Base-by-base conservation (phyloP, 2,797 vertebrate genomes). In the Melanotaenia nigrans region DNA sequence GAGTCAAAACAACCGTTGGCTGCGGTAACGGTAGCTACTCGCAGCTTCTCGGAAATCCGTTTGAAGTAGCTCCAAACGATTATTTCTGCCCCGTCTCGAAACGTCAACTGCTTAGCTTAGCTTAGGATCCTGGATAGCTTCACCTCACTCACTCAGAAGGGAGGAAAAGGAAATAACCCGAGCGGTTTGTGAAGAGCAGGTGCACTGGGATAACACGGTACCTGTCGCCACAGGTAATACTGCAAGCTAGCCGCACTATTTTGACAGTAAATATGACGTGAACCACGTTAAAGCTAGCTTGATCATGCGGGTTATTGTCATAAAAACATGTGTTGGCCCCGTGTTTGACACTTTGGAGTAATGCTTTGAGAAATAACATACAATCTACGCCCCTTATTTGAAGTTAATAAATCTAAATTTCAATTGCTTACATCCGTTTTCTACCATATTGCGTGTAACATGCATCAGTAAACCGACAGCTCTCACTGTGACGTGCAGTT, bases 1-100 rank as follows among this genome's bases (percentile, higher is more conserved):
- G 95, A 96, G 95, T 96, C 95, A 94, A 94, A 95, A 94, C 95
- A 95, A 93, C 90, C 89, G 90, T 90, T 91, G 61, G 90, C 89
- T 79, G 81, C 83, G 59, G 76, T 73, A 79, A 75, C 72, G 25
- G 69, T 5, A 9, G 71, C 55, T 53, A 1, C 33, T 38, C 33
- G 33, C n/a, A 10, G 73, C 75, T 68, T 30, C 72, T 81, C 51
- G 75, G 79, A 78, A 89, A 82, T 57, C 73, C 84, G 65, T 72
- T 73, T 71, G 36, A 79, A 80, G 65, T 18, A 1, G 33, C 61
- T 22, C 6, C 6, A 14, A 28, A 57, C 45, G 38, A 18, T 51
- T 45, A 30, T 61, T 73, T 53, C 30, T 20, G 7, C 40, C 18
- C 4, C 16, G 47, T 30, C 36, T 59, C 20, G 64, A 51, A 9